Percentiles rank a stretch among this genome's conserved stretches.
Conservation (phyloP, 2,888 invertebrate genomes). For the Lampropteryx suffumata region DNA sequence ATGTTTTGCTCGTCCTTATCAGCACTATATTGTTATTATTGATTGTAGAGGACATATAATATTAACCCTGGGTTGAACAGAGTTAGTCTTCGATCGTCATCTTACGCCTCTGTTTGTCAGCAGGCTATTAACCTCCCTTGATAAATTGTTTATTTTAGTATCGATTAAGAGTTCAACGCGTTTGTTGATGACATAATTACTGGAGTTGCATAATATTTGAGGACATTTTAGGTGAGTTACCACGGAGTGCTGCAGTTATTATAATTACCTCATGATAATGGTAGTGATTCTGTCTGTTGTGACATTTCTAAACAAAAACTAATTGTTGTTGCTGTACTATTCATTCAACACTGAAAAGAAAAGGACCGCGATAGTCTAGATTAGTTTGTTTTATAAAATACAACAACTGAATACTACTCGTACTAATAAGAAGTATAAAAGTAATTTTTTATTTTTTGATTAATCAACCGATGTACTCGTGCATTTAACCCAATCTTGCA, state of each 20-base stretch:
- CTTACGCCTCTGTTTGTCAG: conserved; percentile 20
- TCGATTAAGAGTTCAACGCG: conserved; percentile 16
- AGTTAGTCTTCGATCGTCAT: conserved; percentile 46
- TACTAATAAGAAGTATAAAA: too few relatives aligned
- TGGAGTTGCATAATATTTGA: conserved; percentile 10
- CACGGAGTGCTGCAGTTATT: conserved; percentile 1
- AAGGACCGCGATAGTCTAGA: too few relatives aligned
- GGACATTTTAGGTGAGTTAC: conserved; percentile 16
- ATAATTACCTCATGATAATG: background rate
- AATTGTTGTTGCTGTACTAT: too few relatives aligned
- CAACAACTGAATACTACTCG: too few relatives aligned
- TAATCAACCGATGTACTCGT: too few relatives aligned
- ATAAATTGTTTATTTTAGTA: conserved; percentile 10
- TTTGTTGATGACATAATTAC: conserved; percentile 12
- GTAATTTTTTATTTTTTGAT: too few relatives aligned
- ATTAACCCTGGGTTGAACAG: conserved; percentile 34
- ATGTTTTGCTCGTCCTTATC: conserved; percentile 43
- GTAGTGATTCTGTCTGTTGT: too few relatives aligned
- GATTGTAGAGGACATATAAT: conserved; percentile 43
- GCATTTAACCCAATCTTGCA: too few relatives aligned
- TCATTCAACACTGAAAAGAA: too few relatives aligned
- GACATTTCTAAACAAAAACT: too few relatives aligned
- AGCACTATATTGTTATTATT: conserved; percentile 19
- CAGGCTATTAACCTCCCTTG: conserved; percentile 14
- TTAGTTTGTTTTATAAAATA: too few relatives aligned